These are phyloP conservation scores for Brachionus angularis DNA, from an alignment of 1,140 invertebrate species.

Conservation along the genomic window DNA sequence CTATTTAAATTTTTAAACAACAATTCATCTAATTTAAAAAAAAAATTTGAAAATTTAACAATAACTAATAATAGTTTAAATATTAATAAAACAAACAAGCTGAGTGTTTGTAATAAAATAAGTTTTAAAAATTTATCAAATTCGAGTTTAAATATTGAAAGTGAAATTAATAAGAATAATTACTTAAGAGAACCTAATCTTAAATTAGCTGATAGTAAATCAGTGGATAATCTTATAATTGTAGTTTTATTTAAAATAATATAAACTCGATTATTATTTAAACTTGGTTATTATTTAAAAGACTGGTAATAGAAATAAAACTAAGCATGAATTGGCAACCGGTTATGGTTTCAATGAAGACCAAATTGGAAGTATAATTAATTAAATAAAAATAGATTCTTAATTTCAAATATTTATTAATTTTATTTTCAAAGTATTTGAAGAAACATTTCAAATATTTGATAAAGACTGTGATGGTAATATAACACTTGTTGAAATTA, in stretches of 20 bases:
- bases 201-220: neutral
- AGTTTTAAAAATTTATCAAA: neutral
- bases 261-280: neutral
- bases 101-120: neutral
- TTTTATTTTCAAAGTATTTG: slow-evolving; percentile 19
- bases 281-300: too few species aligned
- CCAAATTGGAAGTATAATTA: slow-evolving; percentile 37
- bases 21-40: neutral
- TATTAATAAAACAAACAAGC: slow-evolving; percentile 4
- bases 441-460: slow-evolving; percentile 42
- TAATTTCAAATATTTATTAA: neutral
- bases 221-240: neutral
- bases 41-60: slow-evolving; percentile 22
- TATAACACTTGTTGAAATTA: slow-evolving; percentile 40
- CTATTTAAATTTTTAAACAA: too few species aligned
- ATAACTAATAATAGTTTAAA: too few species aligned
- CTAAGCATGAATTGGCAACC: slow-evolving; percentile 26
- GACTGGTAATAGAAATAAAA: slow-evolving; percentile 17
- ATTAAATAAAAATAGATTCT: neutral
- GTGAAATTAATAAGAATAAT: too few species aligned
- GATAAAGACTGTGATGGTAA: slow-evolving; percentile 42
- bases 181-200: neutral
- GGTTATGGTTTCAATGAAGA: slow-evolving; percentile 42
- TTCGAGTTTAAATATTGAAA: neutral
- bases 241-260: slow-evolving; percentile 1